Conservation (phyloP, 2,113 vertebrate species). For the Lasiurus cinereus region DNA sequence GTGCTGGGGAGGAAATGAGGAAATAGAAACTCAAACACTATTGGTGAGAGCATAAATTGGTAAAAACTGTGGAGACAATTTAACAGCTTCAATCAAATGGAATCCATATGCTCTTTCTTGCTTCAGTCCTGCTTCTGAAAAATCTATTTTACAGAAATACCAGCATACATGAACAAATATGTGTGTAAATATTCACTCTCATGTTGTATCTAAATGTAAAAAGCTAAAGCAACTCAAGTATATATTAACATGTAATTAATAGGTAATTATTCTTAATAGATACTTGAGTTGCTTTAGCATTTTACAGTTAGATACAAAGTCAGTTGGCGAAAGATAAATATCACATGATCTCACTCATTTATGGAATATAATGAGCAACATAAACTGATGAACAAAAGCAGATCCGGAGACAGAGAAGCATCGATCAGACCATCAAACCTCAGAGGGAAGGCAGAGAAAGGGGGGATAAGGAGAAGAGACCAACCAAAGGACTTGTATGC, state of each 20-base stretch:
- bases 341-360: too few relatives aligned
- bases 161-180: rapidly evolving
- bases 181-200: neutral
- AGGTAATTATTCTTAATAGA: too few relatives aligned
- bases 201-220: neutral
- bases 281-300: too few relatives aligned
- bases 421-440: too few relatives aligned
- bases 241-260: neutral
- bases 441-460: too few relatives aligned
- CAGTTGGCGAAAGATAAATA: too few relatives aligned
- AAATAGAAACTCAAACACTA: neutral
- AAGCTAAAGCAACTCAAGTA: neutral
- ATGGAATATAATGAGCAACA: too few relatives aligned
- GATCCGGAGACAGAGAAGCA: too few relatives aligned
- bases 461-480: too few relatives aligned
- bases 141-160: neutral
- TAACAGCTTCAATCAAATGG: neutral
- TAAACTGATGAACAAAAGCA: too few relatives aligned
- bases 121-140: neutral
- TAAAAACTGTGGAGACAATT: neutral
- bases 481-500: too few relatives aligned
- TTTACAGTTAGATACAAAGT: too few relatives aligned
- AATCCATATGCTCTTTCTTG: neutral
- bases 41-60: neutral
- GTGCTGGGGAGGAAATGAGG: neutral